Evolutionary conservation across 1,140 invertebrate species (phyloP).

Genomic region (Copidosoma floridanum): DNA sequence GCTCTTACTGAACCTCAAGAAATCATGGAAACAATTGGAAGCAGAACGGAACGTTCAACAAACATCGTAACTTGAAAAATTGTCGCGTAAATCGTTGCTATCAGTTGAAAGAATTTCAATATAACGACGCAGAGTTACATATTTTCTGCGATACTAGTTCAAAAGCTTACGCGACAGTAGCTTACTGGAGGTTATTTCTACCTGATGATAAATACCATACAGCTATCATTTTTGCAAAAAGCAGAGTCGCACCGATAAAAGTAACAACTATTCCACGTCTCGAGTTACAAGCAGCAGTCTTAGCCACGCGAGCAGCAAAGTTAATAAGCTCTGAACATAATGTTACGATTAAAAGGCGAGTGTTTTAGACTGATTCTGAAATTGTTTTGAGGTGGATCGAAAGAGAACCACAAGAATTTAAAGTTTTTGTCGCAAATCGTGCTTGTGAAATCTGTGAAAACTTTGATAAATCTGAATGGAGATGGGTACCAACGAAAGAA

Average conservation of each 20-base stretch:
- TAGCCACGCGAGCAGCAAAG: background rate
- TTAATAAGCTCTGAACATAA: background rate
- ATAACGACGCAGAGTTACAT: conserved; percentile 27
- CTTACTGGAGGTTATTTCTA: conserved; percentile 31
- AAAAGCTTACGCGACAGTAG: conserved; percentile 34
- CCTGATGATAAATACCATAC: background rate
- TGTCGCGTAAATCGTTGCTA: background rate
- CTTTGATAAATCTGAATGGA: conserved; percentile 40
- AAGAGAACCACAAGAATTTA: conserved; percentile 10
- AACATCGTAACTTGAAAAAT: too few relatives aligned
- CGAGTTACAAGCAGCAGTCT: background rate
- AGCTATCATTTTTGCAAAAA: background rate
- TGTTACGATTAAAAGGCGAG: background rate
- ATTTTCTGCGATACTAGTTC: conserved; percentile 42
- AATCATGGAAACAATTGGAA: too few relatives aligned
- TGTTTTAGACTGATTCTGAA: conserved; percentile 41
- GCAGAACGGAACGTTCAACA: too few relatives aligned
- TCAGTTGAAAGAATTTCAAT: background rate
- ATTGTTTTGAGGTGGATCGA: conserved; percentile 39
- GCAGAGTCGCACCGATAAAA: background rate
- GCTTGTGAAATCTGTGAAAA: conserved; percentile 38
- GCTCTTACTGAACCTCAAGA: too few relatives aligned
- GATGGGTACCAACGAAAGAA: conserved; percentile 42
- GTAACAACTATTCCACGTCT: background rate
- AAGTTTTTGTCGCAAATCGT: conserved; percentile 40